These are phyloP conservation scores for Gobiocypris rarus DNA, from an alignment of 2,113 vertebrate genomes.

Conservation along the genomic window DNA sequence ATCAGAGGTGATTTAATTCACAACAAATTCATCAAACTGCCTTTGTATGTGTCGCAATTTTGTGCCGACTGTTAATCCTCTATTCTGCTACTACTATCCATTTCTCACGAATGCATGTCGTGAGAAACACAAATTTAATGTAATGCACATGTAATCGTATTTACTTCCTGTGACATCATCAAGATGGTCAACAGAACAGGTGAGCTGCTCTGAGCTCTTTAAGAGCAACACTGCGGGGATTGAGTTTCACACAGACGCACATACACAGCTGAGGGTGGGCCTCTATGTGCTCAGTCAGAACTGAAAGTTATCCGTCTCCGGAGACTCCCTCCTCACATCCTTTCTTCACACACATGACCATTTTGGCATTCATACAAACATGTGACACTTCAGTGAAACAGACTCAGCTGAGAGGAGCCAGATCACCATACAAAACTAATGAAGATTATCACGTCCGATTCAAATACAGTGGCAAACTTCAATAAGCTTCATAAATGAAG, in stretches of 20 bases:
- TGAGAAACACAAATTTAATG: constrained; percentile 73
- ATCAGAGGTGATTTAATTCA: background rate
- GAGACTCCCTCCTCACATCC: constrained; percentile 50
- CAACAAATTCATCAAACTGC: no score
- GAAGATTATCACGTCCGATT: background rate
- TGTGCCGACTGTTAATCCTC: background rate
- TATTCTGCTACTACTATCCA: background rate
- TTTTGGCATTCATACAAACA: constrained; percentile 26
- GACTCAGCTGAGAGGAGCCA: constrained; percentile 11
- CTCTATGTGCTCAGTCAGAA: constrained; percentile 45
- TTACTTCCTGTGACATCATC: constrained; percentile 72
- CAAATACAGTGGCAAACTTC: background rate
- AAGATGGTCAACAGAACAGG: constrained; percentile 64
- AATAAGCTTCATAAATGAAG: background rate
- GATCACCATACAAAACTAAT: background rate
- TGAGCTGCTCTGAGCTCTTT: constrained; percentile 65
- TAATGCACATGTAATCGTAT: constrained; percentile 76
- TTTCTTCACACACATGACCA: constrained; percentile 45
- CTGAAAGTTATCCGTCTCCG: constrained; percentile 56
- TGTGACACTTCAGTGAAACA: constrained; percentile 33
- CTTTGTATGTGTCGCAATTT: background rate
- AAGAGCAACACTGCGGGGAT: constrained; percentile 60
- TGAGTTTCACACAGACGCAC: constrained; percentile 59
- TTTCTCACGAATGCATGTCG: background rate
- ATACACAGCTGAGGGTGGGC: constrained; percentile 43